phyloP scores from a whole-genome alignment of 1,140 invertebrate genomes.

The Drosophila parvula region DNA sequence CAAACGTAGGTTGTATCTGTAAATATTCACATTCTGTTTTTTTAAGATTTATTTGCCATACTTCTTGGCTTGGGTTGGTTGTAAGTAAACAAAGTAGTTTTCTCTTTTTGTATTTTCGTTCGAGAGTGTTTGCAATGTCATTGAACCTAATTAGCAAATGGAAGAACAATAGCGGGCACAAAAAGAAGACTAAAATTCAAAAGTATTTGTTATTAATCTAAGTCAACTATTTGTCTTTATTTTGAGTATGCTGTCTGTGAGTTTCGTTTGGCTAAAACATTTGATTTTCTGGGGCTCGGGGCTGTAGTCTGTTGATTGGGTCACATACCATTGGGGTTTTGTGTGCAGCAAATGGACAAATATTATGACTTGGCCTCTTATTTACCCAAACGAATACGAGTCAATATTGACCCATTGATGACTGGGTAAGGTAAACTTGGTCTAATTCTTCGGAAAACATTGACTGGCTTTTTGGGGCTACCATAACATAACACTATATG shows the following conservation, averaged over 20 bases:
- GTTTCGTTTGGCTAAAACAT: not conserved
- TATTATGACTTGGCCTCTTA: constrained; percentile 22
- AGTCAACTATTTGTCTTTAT: not conserved
- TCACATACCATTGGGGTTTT: constrained; percentile 16
- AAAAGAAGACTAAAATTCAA: not conserved
- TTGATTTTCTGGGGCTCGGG: not conserved
- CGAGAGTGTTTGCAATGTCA: constrained; percentile 15
- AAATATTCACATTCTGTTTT: not conserved
- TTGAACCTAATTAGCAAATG: constrained; percentile 32
- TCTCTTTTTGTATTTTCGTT: constrained; percentile 15
- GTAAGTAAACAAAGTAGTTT: constrained; percentile 33
- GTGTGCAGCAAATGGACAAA: constrained; percentile 26
- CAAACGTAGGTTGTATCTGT: constrained; percentile 1
- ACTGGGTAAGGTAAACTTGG: constrained; percentile 30
- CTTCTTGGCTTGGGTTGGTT: constrained; percentile 13
- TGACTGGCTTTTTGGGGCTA: constrained; percentile 20
- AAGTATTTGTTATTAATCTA: constrained; percentile 1
- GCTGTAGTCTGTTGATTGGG: constrained; percentile 22
- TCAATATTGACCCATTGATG: constrained; percentile 45
- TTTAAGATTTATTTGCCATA: constrained; percentile 17
- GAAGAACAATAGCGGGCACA: constrained; percentile 1
- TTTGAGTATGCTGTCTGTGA: not conserved
- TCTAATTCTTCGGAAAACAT: constrained; percentile 18
- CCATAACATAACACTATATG: not conserved
- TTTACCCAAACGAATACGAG: constrained; percentile 21